Base-by-base conservation (phyloP, 2,797 vertebrate species). In the Brotula barbata region DNA sequence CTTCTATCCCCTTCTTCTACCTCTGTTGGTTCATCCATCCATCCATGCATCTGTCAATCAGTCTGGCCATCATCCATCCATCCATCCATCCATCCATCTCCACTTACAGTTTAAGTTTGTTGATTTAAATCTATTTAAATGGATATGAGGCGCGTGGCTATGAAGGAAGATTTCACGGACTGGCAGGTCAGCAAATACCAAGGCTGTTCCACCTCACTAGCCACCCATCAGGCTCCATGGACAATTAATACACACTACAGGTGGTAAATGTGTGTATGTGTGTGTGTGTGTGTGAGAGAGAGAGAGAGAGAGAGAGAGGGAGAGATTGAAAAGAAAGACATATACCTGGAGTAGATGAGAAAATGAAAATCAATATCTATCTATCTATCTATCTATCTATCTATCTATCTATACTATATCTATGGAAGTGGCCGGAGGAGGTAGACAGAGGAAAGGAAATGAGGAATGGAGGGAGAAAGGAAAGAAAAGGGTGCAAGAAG, bases 61-160 rank as follows among this genome's bases (percentile, higher is more conserved):
- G 33, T 58, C 37, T 64, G 46, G 72, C 68, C 25, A 1, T n/a
- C n/a, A n/a, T 60, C 41, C 37, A 7, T 41, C 48, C 43, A 6
- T 23, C 52, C 54, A 1, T 53, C 28, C 16, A 20, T 50, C 47
- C 13, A 14, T 28, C 58, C 12, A 22, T 20, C 45, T 65, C 53
- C 22, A 9, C 13, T 64, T 62, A 5, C 65, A 65, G 51, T 52
- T 62, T 70, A 46, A 72, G 77, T 65, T 66, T 56, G 2, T 82
- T 85, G 60, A 83, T 85, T 85, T 77, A 73, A 75, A 87, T 82
- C 71, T 72, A 87, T 86, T 84, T 85, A 81, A 83, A 87, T 82
- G 75, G 71, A 81, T 85, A 86, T 85, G 79, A 84, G 79, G 54
- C 25, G 13, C 19, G 59, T 70, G 71, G 67, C 67, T 71, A 75